Base-by-base conservation (phyloP, 2,888 invertebrate species). In the Acrobeloides nanus region DNA sequence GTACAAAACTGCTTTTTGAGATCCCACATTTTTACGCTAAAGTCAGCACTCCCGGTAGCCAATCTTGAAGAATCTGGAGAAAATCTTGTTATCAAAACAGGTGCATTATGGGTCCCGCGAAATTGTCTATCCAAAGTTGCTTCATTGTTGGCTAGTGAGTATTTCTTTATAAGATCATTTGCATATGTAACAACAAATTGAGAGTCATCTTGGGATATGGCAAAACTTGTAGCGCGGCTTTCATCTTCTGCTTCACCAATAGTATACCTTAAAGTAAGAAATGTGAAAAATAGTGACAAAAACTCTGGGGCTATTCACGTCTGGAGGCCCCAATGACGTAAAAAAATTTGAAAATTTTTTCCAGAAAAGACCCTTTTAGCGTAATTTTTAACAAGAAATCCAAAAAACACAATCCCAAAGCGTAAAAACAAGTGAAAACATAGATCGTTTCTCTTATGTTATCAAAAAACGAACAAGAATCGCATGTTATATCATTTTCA, bases 211-310 rank as follows among this genome's bases (percentile, higher is more conserved):
- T 56, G 47, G 32, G 57, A 60, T 8, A 67, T 29, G 8, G 48
- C 49, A 7, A 62, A 59, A 27, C 60, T 55, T 2, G 67, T 66
- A 37, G 66, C 61, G 17, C 64, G 50, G 2, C 55, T 31, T 38
- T 51, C 53, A 32, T 64, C 63, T 31, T 65, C 63, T 7, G 52
- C 20, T 38, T 64, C 58, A n/a, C 66, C 66, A 26, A 66, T 66
- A 1, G 46, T 50, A 24, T 48, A 61, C 24, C 65, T 64, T 32
- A 20, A 61, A 53, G 12, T 7, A 42, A n/a, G n/a, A 55, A 52
- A 52, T 48, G 33, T 31, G 7, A 12, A 12, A n/a, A n/a, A n/a
- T n/a, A n/a, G n/a, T n/a, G n/a, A n/a, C n/a, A n/a, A n/a, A n/a
- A n/a, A n/a, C n/a, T n/a, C n/a, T n/a, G n/a, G n/a, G n/a, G n/a